Conservation (phyloP, 35 echinoderm and acorn worm species). For the Eucidaris tribuloides region DNA sequence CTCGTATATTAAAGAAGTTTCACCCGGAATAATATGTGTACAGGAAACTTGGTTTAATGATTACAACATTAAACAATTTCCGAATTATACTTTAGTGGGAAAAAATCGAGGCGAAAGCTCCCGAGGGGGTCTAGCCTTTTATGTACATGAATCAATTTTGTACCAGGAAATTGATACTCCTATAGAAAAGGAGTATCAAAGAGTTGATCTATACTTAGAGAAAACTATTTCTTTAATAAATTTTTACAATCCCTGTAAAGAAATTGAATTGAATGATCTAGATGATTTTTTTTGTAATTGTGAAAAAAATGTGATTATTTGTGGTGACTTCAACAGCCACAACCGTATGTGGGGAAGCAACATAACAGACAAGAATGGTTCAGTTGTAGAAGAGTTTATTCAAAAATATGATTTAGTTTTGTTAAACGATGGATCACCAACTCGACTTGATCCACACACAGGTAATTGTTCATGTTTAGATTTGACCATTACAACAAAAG, state of each 20-base stretch:
- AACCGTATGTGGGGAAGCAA: neutral
- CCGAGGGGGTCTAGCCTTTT: neutral
- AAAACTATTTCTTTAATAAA: neutral
- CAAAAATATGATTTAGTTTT: neutral
- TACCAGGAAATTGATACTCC: neutral
- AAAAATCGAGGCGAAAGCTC: neutral
- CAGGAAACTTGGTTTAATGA: neutral
- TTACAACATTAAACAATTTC: neutral
- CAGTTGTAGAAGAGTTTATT: neutral
- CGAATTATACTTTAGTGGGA: neutral
- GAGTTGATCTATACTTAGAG: neutral
- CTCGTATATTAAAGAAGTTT: neutral
- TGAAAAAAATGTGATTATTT: neutral
- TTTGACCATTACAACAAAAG: neutral
- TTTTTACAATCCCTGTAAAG: neutral
- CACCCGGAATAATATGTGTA: neutral
- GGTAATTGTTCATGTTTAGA: neutral
- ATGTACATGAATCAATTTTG: neutral
- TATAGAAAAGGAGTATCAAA: neutral
- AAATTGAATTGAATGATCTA: neutral
- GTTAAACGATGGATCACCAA: neutral
- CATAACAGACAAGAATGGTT: neutral
- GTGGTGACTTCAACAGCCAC: neutral
- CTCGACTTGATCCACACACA: neutral
- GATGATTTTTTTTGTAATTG: neutral